Evolutionary conservation across 2,888 invertebrate genomes (phyloP).

Genomic region (Mythimna albipuncta): DNA sequence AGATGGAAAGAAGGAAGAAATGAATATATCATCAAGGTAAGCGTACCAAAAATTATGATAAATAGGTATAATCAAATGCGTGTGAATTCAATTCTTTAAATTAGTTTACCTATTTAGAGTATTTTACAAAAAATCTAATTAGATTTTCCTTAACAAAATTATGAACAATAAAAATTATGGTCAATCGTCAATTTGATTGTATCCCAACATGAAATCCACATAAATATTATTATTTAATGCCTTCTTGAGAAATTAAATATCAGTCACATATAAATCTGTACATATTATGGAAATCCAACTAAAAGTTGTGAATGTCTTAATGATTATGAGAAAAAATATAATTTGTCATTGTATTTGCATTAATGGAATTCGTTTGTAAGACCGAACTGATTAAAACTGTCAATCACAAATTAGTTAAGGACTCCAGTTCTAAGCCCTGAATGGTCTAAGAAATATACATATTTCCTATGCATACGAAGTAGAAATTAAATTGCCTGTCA

Average conservation of each 20-base stretch:
- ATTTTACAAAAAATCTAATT: not conserved
- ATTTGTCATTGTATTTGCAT: not conserved
- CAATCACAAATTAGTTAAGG: conserved; percentile 29
- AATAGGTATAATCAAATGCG: not conserved
- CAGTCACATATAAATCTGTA: not conserved
- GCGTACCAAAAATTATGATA: not conserved
- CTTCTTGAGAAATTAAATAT: not conserved
- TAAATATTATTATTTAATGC: not conserved
- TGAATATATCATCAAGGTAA: conserved; percentile 9
- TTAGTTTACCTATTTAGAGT: not conserved
- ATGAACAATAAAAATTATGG: not conserved
- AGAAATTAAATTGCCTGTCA: no score
- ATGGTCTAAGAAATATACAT: not conserved
- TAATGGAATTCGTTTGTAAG: not conserved
- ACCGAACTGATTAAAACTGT: conserved; percentile 22
- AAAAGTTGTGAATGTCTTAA: not conserved
- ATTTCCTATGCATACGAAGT: not conserved
- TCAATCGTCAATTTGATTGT: not conserved
- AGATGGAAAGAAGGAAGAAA: not conserved
- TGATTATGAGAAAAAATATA: not conserved
- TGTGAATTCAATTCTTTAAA: not conserved
- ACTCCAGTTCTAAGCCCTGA: not conserved
- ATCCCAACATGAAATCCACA: conserved; percentile 9
- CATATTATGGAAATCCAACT: not conserved
- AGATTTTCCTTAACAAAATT: not conserved